These are phyloP conservation scores for Drosophila sechellia DNA, from an alignment of 1,140 invertebrate species.

Conservation along the genomic window DNA sequence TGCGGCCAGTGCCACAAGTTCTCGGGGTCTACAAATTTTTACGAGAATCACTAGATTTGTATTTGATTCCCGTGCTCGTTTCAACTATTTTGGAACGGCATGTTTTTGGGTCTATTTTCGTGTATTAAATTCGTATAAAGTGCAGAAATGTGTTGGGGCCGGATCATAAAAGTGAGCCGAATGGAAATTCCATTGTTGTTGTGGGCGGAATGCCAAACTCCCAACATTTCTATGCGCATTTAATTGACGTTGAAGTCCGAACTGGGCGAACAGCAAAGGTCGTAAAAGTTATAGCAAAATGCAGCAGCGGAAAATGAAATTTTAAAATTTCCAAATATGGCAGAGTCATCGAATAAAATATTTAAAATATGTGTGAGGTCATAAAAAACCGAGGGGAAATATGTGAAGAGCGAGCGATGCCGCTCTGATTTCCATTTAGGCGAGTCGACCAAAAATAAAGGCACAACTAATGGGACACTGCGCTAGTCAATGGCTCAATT, in stretches of 20 bases:
- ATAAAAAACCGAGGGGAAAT: slow-evolving; percentile 38
- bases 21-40: slow-evolving; percentile 75
- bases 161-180: slow-evolving; percentile 65
- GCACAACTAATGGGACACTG: slow-evolving; percentile 56
- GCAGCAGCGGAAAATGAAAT: slow-evolving; percentile 53
- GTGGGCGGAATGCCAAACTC: slow-evolving; percentile 35
- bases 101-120: slow-evolving; percentile 66
- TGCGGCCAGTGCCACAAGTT: slow-evolving; percentile 60
- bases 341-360: slow-evolving; percentile 45
- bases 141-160: slow-evolving; percentile 74
- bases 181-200: slow-evolving; percentile 65
- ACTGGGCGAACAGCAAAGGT: slow-evolving; percentile 57
- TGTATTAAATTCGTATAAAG: slow-evolving; percentile 81
- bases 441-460: slow-evolving; percentile 53
- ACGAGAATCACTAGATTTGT: slow-evolving; percentile 60
- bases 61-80: slow-evolving; percentile 45
- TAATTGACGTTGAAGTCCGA: slow-evolving; percentile 68
- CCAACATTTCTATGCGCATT: slow-evolving; percentile 46
- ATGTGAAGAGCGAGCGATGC: slow-evolving; percentile 10
- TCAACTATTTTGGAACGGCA: slow-evolving; percentile 46
- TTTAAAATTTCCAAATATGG: slow-evolving; percentile 76
- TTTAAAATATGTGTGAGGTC: slow-evolving; percentile 57
- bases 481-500: slow-evolving; percentile 79
- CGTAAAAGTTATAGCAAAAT: slow-evolving; percentile 78
- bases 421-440: slow-evolving; percentile 71